A percentile compares a stretch with the other conserved stretches of the same genome.
These are phyloP conservation scores for Mythimna albipuncta DNA, from an alignment of 2,888 invertebrate genomes.

Conservation along the genomic window DNA sequence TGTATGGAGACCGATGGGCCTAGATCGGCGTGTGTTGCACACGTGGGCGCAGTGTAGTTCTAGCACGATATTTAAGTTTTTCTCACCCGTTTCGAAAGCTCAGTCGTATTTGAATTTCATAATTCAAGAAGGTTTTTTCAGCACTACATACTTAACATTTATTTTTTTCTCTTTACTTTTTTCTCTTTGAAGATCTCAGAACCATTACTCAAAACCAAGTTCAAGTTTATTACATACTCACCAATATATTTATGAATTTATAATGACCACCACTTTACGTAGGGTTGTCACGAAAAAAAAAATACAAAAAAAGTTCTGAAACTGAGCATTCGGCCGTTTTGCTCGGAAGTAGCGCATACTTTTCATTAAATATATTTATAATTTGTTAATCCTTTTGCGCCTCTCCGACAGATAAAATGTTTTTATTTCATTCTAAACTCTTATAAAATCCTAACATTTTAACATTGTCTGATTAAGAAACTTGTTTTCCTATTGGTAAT, in stretches of 20 bases:
- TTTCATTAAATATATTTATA: too few species aligned
- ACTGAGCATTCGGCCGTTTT: too few species aligned
- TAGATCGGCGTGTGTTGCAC: too few species aligned
- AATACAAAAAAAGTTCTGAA: background rate
- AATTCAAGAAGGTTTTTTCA: background rate
- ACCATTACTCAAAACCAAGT: background rate
- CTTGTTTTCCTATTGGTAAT: background rate
- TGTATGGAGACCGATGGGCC: too few species aligned
- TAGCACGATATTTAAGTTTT: too few species aligned
- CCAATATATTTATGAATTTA: slow-evolving; percentile 2
- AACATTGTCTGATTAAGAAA: background rate
- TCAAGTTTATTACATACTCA: too few species aligned
- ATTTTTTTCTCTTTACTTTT: background rate
- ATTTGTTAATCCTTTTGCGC: too few species aligned
- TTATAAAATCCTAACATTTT: background rate
- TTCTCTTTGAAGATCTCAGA: background rate
- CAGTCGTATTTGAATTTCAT: background rate
- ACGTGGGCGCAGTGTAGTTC: too few species aligned
- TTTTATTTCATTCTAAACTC: too few species aligned
- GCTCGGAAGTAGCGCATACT: too few species aligned
- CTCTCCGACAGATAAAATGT: too few species aligned
- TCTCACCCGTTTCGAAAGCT: background rate
- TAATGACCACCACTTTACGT: background rate
- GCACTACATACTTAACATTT: background rate
- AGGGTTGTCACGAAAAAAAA: slow-evolving; percentile 6